phyloP scores from a whole-genome alignment of 2,797 vertebrate genomes.

The Lemur catta region DNA sequence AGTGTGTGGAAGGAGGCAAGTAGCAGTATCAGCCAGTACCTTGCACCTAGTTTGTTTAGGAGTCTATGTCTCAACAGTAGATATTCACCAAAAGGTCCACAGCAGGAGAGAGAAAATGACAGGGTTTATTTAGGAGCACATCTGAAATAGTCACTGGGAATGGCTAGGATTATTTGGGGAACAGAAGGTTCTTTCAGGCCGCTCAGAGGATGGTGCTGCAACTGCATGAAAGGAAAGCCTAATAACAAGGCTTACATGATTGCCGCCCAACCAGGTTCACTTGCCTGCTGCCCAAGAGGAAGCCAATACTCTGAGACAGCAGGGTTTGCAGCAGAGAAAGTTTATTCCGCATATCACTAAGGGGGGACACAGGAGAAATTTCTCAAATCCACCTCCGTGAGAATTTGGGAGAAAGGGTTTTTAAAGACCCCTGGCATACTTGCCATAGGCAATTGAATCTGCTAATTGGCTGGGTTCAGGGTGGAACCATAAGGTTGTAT shows the following conservation, averaged over 20 bases:
- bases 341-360: too few relatives aligned
- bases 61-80: neutral
- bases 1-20: neutral
- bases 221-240: neutral
- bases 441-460: too few relatives aligned
- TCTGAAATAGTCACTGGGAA: neutral
- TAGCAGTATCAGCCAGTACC: neutral
- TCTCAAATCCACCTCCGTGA: too few relatives aligned
- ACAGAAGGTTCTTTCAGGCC: neutral
- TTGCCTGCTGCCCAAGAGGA: too few relatives aligned
- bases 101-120: neutral
- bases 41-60: neutral
- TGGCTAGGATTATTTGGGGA: neutral
- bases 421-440: too few relatives aligned
- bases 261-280: too few relatives aligned
- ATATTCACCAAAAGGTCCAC: neutral
- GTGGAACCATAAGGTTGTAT: too few relatives aligned
- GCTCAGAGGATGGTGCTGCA: neutral
- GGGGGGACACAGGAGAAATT: too few relatives aligned
- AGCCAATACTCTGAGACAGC: too few relatives aligned
- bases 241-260: neutral
- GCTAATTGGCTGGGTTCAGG: too few relatives aligned
- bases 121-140: neutral
- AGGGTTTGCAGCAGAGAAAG: too few relatives aligned
- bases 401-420: too few relatives aligned